A percentile compares a stretch with the other conserved stretches of the same genome.
phyloP scores from a whole-genome alignment of 2,113 vertebrate genomes.

The Steatornis caripensis region DNA sequence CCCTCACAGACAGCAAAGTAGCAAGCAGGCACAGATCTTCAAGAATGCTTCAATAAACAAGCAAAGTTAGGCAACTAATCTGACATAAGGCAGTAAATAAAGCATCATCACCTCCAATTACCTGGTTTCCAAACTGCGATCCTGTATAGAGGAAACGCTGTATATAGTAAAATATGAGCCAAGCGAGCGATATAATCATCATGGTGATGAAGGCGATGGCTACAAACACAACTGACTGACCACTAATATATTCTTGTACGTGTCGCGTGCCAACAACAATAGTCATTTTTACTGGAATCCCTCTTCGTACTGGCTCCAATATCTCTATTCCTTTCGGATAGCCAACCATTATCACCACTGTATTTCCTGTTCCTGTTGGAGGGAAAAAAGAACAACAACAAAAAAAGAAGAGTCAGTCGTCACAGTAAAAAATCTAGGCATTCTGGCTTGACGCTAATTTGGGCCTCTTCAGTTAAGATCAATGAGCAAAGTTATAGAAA shows the following conservation, averaged over 20 bases:
- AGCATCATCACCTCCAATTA: slow-evolving; percentile 38
- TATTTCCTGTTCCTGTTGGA: slow-evolving; percentile 74
- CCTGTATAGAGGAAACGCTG: slow-evolving; percentile 80
- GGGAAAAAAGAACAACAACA: not conserved
- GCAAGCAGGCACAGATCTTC: not conserved
- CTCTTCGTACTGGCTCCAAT: slow-evolving; percentile 72
- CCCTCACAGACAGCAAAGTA: not conserved
- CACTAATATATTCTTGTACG: slow-evolving; percentile 72
- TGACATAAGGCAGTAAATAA: not conserved
- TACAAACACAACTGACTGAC: slow-evolving; percentile 80
- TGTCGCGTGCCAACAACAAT: slow-evolving; percentile 75
- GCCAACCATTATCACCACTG: slow-evolving; percentile 81
- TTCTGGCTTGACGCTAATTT: not conserved
- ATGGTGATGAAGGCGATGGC: slow-evolving; percentile 81
- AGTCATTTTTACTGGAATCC: slow-evolving; percentile 74
- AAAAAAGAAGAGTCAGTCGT: not conserved
- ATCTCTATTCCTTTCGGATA: slow-evolving; percentile 80
- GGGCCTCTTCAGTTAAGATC: not conserved
- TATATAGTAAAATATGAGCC: slow-evolving; percentile 82
- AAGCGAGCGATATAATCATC: slow-evolving; percentile 81
- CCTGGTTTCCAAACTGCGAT: slow-evolving; percentile 79
- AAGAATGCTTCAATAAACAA: not conserved
- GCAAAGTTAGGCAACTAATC: not conserved
- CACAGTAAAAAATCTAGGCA: not conserved
- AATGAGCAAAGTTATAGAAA: not conserved